A percentile compares a stretch with the other conserved stretches of the same genome.
phyloP scores from a whole-genome alignment of 2,888 invertebrate genomes.

The Cheilosia vernalis region DNA sequence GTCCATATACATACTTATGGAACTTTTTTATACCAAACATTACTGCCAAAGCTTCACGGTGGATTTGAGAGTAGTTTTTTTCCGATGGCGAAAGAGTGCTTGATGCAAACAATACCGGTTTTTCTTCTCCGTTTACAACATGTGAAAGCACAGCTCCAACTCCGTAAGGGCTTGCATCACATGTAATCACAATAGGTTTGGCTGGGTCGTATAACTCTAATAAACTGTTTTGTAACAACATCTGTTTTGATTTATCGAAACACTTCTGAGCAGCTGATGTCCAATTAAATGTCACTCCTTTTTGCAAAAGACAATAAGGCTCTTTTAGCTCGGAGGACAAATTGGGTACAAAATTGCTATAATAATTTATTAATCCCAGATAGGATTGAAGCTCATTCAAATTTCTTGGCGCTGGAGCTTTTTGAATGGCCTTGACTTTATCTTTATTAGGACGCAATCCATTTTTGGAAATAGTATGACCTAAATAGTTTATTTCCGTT shows the following conservation, averaged over 20 bases:
- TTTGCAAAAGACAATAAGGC: conserved; percentile 1
- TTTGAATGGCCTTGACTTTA: too few relatives aligned
- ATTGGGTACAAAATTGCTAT: conserved; percentile 36
- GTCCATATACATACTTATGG: background rate
- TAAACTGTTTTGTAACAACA: conserved; percentile 13
- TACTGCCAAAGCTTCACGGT: background rate
- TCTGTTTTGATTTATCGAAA: too few relatives aligned
- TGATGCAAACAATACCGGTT: background rate
- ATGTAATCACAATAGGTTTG: conserved; percentile 6
- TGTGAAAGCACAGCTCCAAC: background rate
- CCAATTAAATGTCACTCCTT: background rate
- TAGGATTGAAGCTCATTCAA: conserved; percentile 19
- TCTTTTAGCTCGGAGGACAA: conserved; percentile 10
- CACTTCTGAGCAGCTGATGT: background rate
- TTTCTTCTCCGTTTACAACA: background rate
- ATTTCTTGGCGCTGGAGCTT: background rate
- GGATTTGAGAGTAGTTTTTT: background rate
- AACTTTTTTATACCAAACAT: background rate
- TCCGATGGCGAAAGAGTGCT: background rate
- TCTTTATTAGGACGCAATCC: background rate
- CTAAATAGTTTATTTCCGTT: background rate
- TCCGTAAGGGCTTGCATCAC: background rate
- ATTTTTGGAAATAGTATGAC: background rate
- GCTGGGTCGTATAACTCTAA: conserved; percentile 52
- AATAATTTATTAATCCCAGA: conserved; percentile 41